Evolutionary conservation across 1,140 invertebrate genomes (phyloP), one percentile per base, ranked within the genome.

Genomic region (Drosophila nigrodunni): DNA sequence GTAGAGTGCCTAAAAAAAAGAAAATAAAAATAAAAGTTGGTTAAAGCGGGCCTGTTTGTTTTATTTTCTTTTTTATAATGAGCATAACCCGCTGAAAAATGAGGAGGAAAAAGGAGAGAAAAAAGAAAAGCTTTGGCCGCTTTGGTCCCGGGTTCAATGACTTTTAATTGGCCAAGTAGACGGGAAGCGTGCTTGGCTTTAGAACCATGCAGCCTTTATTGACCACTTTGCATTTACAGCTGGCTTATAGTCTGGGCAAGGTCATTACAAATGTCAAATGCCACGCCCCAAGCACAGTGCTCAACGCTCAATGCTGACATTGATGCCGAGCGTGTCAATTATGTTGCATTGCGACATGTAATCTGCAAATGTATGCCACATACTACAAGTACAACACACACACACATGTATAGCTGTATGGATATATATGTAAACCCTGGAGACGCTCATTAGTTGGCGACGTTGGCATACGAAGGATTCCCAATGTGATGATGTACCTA

Each of bases 361-460:
- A 80, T 68, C 50, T 78, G 50, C 62, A 68, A 79, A 78, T 71
- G 75, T 59, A 44, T 52, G 54, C 59, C 46, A 50, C 67, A 43
- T 11, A 58, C 41, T 13, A 30, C 21, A 30, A 30, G 25, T 30
- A 43, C 4, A 11, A 46, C 59, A 61, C 25, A 49, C 15, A 49
- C 52, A 47, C 35, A 30, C 6, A n/a, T 7, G 44, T 44, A 34
- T 18, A 43, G 15, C 37, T 60, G 15, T 35, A 64, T 52, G 41
- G 10, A 49, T 18, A 34, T 11, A 15, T 25, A 39, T 30, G 41
- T 35, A 46, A 70, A 75, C 82, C 78, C 82, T 65, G 74, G 82
- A 81, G 82, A 78, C 74, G 66, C 82, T 85, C 82, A 85, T 85
- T 86, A 85, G 82, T 80, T 74, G 65, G 46, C 46, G 47, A 52